Conservation (phyloP, 2,888 invertebrate species). For the Leucania comma region DNA sequence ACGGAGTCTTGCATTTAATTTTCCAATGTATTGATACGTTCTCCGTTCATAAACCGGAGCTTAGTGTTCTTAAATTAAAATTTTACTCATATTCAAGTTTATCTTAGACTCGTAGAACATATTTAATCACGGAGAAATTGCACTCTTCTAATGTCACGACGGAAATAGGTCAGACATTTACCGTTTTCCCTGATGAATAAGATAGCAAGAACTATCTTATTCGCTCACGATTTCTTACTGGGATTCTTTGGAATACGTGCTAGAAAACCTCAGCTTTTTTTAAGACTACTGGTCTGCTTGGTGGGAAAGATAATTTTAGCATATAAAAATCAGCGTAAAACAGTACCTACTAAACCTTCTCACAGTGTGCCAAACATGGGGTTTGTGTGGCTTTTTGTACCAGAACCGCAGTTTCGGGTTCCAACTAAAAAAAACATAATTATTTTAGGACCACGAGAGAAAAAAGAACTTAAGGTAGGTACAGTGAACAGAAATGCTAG, state of each 20-base stretch:
- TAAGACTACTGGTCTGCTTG: not conserved
- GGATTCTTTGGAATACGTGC: slow-evolving; percentile 23
- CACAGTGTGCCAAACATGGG: slow-evolving; percentile 40
- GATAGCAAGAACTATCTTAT: slow-evolving; percentile 21
- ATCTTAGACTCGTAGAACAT: slow-evolving; percentile 9
- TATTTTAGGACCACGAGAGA: no score
- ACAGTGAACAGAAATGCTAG: no score
- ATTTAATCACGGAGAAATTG: slow-evolving; percentile 42
- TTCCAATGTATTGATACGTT: no score
- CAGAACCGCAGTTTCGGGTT: no score
- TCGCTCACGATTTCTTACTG: slow-evolving; percentile 18
- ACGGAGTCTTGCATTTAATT: not conserved
- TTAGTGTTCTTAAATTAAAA: not conserved
- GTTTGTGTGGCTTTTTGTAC: no score
- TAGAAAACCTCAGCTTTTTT: slow-evolving; percentile 5
- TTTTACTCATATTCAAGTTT: not conserved
- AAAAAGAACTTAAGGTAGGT: no score
- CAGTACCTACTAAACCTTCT: not conserved
- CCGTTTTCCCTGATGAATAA: slow-evolving; percentile 43
- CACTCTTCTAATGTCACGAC: slow-evolving; percentile 13
- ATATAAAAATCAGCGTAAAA: not conserved
- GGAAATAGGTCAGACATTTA: slow-evolving; percentile 45
- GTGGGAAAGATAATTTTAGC: not conserved
- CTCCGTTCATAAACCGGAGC: no score
- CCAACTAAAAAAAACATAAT: no score